Base-by-base conservation (phyloP, 2,113 vertebrate species). In the Rostratula benghalensis region DNA sequence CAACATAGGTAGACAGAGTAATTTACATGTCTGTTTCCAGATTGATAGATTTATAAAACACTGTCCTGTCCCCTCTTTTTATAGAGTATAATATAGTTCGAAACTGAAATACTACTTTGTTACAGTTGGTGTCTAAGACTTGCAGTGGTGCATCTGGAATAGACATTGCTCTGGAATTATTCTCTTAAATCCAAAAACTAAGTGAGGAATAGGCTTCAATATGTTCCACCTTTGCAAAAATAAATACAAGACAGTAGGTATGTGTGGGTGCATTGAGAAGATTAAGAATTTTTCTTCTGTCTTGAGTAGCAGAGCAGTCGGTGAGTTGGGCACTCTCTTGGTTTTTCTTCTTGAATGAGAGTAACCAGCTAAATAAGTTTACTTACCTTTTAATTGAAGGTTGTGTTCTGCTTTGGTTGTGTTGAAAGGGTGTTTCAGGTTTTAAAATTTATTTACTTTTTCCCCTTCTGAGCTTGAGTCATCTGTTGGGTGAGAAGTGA, bases 11-110 rank as follows among this genome's bases (percentile, higher is more conserved):
- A 69, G 28, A 20, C 17, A 76, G 63, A 39, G 35, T 67, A 70
- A 91, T 91, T 45, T 75, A 7, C 27, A 11, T 86, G 20, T 57
- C 30, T 86, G 22, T 88, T 91, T 94, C 51, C 57, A 82, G 80
- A 78, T 4, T 11, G 71, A 51, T 53, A 61, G 68, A 28, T 73
- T 54, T 54, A 41, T 41, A 39, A 51, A 93, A 77, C 54, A 4
- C 27, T 31, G 5, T 46, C 0, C 37, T 74, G 15, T 75, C 28
- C 11, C 7, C 10, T 87, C 11, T 71, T 78, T n/a, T 65, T 70
- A 22, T 31, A 15, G 28, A 81, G 17, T 46, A 27, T 8, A 4
- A 19, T 16, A 9, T 65, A 65, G 81, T 46, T 77, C 41, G 46
- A 51, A 48, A 45, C 43, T 37, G 39, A 65, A 75, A 61, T 41